Percentiles rank a stretch among this genome's conserved stretches.
phyloP scores from a whole-genome alignment of 2,888 invertebrate species.

The Eucera pruinosa region DNA sequence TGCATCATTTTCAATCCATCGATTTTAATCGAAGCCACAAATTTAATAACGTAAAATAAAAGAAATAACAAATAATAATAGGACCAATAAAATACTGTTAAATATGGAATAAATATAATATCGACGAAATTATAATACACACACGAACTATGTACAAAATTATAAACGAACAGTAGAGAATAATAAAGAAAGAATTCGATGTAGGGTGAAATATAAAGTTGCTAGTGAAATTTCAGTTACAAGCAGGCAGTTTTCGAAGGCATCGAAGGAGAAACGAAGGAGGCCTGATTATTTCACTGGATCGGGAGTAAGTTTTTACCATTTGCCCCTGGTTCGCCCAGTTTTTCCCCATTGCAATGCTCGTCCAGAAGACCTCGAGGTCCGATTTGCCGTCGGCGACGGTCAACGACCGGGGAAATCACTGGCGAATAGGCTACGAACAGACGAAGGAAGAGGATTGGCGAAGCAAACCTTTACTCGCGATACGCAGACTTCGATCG shows the following conservation, averaged over 20 bases:
- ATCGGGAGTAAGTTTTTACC: slow-evolving; percentile 69
- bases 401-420: slow-evolving; percentile 77
- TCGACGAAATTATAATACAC: no score
- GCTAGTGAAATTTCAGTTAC: slow-evolving; percentile 34
- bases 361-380: slow-evolving; percentile 52
- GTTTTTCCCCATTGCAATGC: slow-evolving; percentile 63
- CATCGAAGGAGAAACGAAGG: slow-evolving; percentile 54
- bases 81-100: no score
- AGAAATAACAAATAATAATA: no score
- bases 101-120: no score
- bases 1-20: no score
- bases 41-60: no score
- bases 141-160: no score
- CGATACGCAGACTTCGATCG: slow-evolving; percentile 53
- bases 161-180: no score
- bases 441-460: slow-evolving; percentile 53
- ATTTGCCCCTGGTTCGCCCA: slow-evolving; percentile 66
- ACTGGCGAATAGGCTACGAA: slow-evolving; percentile 48
- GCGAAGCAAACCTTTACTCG: slow-evolving; percentile 27
- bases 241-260: slow-evolving; percentile 4
- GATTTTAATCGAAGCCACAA: no score
- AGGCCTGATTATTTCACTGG: slow-evolving; percentile 65
- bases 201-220: no score
- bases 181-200: no score
- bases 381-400: slow-evolving; percentile 57